A percentile compares a stretch with the other conserved stretches of the same genome.
phyloP scores from a whole-genome alignment of 2,888 invertebrate genomes.

The Monopis laevigella region DNA sequence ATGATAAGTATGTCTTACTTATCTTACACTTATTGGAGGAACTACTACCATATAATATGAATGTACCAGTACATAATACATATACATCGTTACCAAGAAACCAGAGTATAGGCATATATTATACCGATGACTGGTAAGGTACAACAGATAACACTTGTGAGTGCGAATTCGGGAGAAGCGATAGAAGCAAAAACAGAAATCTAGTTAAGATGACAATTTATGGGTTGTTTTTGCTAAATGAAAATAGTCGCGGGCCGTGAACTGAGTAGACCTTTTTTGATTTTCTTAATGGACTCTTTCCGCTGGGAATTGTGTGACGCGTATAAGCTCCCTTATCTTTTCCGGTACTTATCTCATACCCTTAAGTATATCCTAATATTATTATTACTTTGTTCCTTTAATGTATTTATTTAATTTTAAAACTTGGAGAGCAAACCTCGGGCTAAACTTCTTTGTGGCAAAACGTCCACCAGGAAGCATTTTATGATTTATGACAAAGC shows the following conservation, averaged over 20 bases:
- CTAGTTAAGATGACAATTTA: constrained; percentile 69
- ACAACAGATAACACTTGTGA: neutral
- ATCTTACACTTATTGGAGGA: too few species aligned
- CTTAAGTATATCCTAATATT: too few species aligned
- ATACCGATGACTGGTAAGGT: constrained; percentile 6
- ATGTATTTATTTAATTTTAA: too few species aligned
- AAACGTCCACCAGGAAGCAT: constrained; percentile 54
- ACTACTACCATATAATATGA: too few species aligned
- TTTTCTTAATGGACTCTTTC: constrained; percentile 67
- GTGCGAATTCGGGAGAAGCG: constrained; percentile 8
- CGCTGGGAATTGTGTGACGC: constrained; percentile 60
- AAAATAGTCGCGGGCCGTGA: constrained; percentile 62
- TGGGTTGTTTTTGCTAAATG: constrained; percentile 68
- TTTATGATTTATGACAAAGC: constrained; percentile 63
- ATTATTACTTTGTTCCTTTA: too few species aligned
- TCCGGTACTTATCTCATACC: too few species aligned
- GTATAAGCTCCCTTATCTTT: constrained; percentile 46
- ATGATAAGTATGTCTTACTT: too few species aligned
- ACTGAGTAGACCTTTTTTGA: constrained; percentile 63
- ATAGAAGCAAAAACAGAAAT: constrained; percentile 59
- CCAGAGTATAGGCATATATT: too few species aligned
- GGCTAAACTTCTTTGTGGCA: constrained; percentile 53
- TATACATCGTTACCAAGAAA: too few species aligned
- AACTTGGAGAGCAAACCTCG: neutral
- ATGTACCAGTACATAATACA: too few species aligned